Base-by-base conservation (phyloP, 2,888 invertebrate genomes). In the Drosophila kambysellisi region DNA sequence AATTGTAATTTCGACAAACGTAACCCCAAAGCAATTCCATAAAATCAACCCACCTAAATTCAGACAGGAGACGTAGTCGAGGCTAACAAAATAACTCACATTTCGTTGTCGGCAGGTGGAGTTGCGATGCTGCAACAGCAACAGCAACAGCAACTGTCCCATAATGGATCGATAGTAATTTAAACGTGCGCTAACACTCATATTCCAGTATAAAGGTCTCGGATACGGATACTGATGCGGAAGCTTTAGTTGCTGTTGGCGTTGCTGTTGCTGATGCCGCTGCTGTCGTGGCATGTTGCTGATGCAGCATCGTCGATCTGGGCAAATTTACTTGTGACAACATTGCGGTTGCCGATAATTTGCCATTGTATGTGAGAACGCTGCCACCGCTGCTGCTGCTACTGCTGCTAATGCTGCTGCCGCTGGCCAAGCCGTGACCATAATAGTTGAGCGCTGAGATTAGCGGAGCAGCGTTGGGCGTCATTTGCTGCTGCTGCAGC, bases 141-240 rank as follows among this genome's bases (percentile, higher is more conserved):
- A 30, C 0, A 7, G 35, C n/a, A 33, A 30, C 25, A n/a, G 12
- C 8, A 35, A 17, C 52, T 37, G 39, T 12, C 17, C 35, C 46
- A 7, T 20, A n/a, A n/a, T 25, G 51, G 56, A 86, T 79, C 77
- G 86, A 83, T 87, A 67, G 67, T 63, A 79, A 75, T 66, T 69
- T 74, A 76, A 87, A 81, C 79, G 73, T 64, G 73, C 80, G 91
- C 92, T 93, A 93, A 92, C 92, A 93, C 83, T 93, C 92, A 80
- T 93, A 93, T 76, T 93, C 92, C 54, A 93, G 73, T 60, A 93
- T 91, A 74, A 92, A 93, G 67, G 90, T 87, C 76, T 93, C 91
- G 66, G 75, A 57, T 35, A 68, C 58, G 33, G 75, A 57, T 35
- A 68, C 58, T 30, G 69, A 25, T 53, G 64, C 20, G 29, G 53